Conservation (phyloP, 2,888 invertebrate genomes). For the Mythimna albipuncta region DNA sequence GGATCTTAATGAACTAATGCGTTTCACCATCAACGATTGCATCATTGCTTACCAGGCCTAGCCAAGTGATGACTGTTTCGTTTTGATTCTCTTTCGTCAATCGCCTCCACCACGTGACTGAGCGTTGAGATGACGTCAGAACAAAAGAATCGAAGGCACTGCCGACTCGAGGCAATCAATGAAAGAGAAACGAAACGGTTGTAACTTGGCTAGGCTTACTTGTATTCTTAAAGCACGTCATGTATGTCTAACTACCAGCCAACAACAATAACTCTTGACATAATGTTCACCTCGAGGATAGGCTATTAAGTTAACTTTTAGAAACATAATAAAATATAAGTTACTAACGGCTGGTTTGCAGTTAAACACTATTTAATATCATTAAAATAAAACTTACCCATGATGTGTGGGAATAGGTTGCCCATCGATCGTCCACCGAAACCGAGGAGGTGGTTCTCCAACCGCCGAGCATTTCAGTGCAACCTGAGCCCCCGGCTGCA, state of each 20-base stretch:
- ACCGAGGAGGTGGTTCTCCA: constrained; percentile 95
- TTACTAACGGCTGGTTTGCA: background rate
- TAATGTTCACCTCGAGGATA: constrained; percentile 13
- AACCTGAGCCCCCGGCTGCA: constrained; percentile 93
- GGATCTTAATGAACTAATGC: too few relatives aligned
- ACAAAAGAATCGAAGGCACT: too few relatives aligned
- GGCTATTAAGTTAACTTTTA: constrained; percentile 8
- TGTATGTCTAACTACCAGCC: constrained; percentile 19
- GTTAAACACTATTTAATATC: too few relatives aligned
- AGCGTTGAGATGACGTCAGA: too few relatives aligned
- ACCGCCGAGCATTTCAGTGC: constrained; percentile 96
- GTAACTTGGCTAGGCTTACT: background rate
- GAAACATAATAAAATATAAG: constrained; percentile 12
- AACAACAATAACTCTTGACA: constrained; percentile 24
- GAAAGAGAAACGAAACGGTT: too few relatives aligned
- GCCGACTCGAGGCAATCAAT: too few relatives aligned
- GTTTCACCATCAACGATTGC: too few relatives aligned
- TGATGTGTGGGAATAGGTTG: constrained; percentile 86
- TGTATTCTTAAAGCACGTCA: background rate
- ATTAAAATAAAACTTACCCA: constrained; percentile 74
- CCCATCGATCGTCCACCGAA: constrained; percentile 86
- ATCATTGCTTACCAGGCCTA: too few relatives aligned
- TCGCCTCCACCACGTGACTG: too few relatives aligned
- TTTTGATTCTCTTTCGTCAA: too few relatives aligned
- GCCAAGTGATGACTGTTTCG: too few relatives aligned